A percentile compares a stretch with the other conserved stretches of the same genome.
phyloP scores from a whole-genome alignment of 1,140 invertebrate genomes.

The Cepaea nemoralis region DNA sequence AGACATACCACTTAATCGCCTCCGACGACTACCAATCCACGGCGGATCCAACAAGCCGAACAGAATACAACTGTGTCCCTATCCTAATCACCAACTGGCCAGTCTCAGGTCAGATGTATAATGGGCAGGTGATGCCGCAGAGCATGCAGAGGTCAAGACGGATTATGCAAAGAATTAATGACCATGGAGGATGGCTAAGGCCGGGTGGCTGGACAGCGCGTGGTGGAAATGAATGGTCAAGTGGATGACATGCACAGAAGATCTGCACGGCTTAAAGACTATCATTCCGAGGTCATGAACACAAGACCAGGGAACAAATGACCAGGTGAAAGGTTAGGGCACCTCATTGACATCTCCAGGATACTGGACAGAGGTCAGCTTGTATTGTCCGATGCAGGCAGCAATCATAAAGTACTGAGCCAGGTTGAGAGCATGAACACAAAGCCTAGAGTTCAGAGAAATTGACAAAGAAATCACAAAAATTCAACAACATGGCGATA shows the following conservation, averaged over 20 bases:
- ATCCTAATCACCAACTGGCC: not conserved
- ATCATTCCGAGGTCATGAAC: not conserved
- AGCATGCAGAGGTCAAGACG: not conserved
- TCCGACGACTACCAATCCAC: no score
- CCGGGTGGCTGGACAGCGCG: not conserved
- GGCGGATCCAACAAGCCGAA: no score
- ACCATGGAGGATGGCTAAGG: not conserved
- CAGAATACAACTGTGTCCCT: not conserved
- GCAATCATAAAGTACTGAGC: not conserved
- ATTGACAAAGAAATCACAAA: no score
- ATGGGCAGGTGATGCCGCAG: not conserved
- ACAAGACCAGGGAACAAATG: not conserved
- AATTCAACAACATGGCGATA: no score
- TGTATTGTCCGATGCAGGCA: not conserved
- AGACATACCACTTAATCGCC: no score
- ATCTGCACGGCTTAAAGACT: not conserved
- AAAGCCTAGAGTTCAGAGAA: no score
- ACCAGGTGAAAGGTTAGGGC: not conserved
- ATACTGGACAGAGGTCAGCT: not conserved
- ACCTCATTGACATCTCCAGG: not conserved
- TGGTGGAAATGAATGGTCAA: not conserved
- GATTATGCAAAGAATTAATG: not conserved
- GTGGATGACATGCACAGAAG: not conserved
- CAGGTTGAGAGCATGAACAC: no score
- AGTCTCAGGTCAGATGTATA: not conserved